Conservation (phyloP, 2,113 vertebrate species). For the Syngnathus scovelli region DNA sequence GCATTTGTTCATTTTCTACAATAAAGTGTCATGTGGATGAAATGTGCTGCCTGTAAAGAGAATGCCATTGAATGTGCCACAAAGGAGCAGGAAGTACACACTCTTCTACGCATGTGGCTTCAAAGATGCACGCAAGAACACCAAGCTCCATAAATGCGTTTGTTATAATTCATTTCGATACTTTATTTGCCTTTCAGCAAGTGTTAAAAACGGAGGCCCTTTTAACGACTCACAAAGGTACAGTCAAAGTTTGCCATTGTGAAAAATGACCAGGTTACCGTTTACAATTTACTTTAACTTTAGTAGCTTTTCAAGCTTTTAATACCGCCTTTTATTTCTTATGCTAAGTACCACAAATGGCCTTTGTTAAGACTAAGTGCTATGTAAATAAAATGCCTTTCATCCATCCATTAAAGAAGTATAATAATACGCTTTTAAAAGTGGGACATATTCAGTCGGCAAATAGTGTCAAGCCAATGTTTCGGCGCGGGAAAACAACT, state of each 20-base stretch:
- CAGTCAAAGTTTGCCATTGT: no score
- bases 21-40: slow-evolving; percentile 8
- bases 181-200: not conserved
- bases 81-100: slow-evolving; percentile 36
- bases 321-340: not conserved
- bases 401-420: not conserved
- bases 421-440: slow-evolving; percentile 2
- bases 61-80: not conserved
- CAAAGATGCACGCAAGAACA: not conserved
- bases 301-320: no score
- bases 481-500: not conserved
- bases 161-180: not conserved
- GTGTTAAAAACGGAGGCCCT: not conserved
- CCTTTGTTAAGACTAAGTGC: not conserved
- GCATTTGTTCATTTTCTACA: slow-evolving; percentile 9
- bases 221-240: no score
- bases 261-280: no score
- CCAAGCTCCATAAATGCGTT: not conserved
- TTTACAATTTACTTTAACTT: no score
- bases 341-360: not conserved
- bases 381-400: not conserved
- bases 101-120: not conserved
- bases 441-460: not conserved
- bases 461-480: not conserved
- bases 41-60: not conserved